Base-by-base conservation (phyloP, 2,888 invertebrate species). In the Tolmerus cingulatus region DNA sequence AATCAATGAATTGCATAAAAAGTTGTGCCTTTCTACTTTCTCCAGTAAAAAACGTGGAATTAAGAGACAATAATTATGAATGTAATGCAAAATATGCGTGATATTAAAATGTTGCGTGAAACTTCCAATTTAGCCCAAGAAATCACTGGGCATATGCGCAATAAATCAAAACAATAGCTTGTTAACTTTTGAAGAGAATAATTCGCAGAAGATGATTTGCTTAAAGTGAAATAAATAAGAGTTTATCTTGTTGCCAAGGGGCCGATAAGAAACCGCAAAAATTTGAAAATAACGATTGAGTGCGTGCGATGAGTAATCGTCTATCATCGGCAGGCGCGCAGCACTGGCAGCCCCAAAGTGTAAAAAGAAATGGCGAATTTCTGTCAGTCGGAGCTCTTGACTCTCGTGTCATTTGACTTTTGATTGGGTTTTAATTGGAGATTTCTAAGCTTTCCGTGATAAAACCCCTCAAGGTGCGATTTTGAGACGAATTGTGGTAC, bases 361-460 rank as follows among this genome's bases (percentile, higher is more conserved):
- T 43, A 40, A 79, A 81, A 34, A 84, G 87, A 87, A 87, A 87
- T 88, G 88, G 88, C 87, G 87, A 87, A 87, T 88, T 86, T 87
- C 87, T 88, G 87, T 87, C 87, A 87, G 86, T 86, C 87, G 86
- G 82, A 85, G 85, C 74, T 74, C 85, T 85, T 74, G 74, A 85
- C 74, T 85, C 85, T 85, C 74, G 84, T 85, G 57, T 87, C 84
- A 77, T 57, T 85, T 84, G 87, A 82, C 82, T 82, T 87, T 82
- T 87, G 57, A 87, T 74, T 85, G 51, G 74, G 74, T 74, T 74
- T 85, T 85, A 85, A 85, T 85, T 74, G 74, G 74, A 82, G 40
- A 85, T 85, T 46, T 85, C 43, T 74, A 74, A 85, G 74, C 27
- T 14, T 46, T 74, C 27, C 40, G 43, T 27, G 40, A 14, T 85